A percentile compares a stretch with the other conserved stretches of the same genome.
These are phyloP conservation scores for Tapirus terrestris DNA, from an alignment of 2,113 vertebrate genomes.

Conservation along the genomic window DNA sequence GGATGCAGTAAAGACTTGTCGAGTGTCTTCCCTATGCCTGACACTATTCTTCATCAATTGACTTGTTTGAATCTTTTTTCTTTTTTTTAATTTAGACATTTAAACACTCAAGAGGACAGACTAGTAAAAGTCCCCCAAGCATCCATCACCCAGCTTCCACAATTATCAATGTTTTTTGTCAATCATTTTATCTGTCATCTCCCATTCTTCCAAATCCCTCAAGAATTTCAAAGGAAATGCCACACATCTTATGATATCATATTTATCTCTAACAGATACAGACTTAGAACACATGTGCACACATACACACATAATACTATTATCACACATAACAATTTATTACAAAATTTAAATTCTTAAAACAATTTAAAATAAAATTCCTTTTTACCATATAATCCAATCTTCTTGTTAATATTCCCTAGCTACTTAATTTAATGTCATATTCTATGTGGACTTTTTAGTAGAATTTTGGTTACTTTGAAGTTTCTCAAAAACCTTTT, in stretches of 20 bases:
- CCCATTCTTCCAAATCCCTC: not conserved
- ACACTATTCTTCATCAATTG: not conserved
- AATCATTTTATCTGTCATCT: not conserved
- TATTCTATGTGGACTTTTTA: not conserved
- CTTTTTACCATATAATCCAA: not conserved
- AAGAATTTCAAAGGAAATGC: not conserved
- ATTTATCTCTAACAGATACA: not conserved
- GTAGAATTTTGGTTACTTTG: not conserved
- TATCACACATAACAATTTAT: not conserved
- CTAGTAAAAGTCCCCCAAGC: not conserved
- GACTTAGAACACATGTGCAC: not conserved
- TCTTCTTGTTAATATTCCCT: not conserved
- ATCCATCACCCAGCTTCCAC: not conserved
- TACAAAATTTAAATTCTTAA: not conserved
- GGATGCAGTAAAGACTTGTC: not conserved
- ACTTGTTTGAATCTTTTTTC: not conserved
- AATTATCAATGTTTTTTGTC: not conserved
- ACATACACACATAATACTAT: not conserved
- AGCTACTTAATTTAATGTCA: not conserved
- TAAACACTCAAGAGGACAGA: not conserved
- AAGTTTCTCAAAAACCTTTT: not conserved
- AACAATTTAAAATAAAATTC: slow-evolving; percentile 31
- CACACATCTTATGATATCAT: not conserved
- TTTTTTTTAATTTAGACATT: not conserved
- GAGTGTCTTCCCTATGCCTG: not conserved